These are phyloP conservation scores for Pseudopodoces humilis DNA, from an alignment of 2,113 vertebrate species.

Conservation along the genomic window DNA sequence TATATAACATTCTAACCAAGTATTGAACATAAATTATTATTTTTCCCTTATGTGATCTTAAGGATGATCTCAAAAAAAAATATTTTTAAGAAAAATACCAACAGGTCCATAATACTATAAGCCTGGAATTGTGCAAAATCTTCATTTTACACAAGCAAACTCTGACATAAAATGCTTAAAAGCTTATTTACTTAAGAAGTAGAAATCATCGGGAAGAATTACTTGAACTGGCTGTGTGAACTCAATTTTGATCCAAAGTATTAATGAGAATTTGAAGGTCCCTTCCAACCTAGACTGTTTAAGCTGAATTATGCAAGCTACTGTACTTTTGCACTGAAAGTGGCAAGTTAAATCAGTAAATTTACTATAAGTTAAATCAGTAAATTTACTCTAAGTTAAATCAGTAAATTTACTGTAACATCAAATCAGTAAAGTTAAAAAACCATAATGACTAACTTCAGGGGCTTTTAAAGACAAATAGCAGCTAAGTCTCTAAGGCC, in stretches of 20 bases:
- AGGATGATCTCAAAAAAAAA: background rate
- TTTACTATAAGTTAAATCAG: too few relatives aligned
- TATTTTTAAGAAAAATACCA: background rate
- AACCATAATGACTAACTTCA: background rate
- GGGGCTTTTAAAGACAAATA: background rate
- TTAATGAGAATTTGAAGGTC: background rate
- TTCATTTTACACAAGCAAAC: background rate
- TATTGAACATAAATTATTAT: background rate
- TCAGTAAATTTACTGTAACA: background rate
- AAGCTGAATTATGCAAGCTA: background rate
- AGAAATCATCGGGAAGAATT: background rate
- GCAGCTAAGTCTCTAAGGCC: background rate
- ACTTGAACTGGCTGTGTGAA: background rate
- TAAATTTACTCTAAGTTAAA: background rate
- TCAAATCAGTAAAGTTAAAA: too few relatives aligned
- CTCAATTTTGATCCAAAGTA: background rate
- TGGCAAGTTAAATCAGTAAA: background rate
- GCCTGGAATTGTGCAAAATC: background rate
- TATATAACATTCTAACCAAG: background rate
- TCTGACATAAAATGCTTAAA: background rate
- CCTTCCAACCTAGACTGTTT: background rate
- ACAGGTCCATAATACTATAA: background rate
- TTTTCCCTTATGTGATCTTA: background rate
- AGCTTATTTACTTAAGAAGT: background rate
- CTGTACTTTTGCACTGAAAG: background rate